phyloP scores from a whole-genome alignment of 2,797 vertebrate species.

The Cheirogaleus major region DNA sequence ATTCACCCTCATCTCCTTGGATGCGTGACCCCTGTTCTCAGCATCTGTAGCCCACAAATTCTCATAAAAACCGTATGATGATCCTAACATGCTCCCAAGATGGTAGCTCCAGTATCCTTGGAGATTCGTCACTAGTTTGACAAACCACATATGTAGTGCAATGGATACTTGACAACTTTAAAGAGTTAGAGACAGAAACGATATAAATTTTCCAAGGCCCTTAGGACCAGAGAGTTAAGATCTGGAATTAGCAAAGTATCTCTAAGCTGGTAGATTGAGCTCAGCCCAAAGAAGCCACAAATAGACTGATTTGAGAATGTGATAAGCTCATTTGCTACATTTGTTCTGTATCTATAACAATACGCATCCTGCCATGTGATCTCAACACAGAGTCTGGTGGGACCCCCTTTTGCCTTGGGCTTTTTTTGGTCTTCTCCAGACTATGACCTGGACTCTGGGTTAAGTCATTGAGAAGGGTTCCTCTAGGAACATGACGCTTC shows the following conservation, averaged over 20 bases:
- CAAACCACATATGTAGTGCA: neutral
- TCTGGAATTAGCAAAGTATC: neutral
- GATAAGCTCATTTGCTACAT: neutral
- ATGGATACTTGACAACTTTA: neutral
- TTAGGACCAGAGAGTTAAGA: neutral
- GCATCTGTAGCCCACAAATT: neutral
- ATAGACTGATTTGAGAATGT: fast-evolving
- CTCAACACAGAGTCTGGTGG: neutral
- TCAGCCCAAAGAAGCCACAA: neutral
- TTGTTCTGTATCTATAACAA: no score
- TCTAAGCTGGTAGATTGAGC: neutral
- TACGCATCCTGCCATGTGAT: neutral
- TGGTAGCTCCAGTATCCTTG: neutral
- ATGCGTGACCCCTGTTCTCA: neutral
- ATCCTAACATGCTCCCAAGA: neutral
- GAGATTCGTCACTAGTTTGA: neutral
- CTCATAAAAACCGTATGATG: neutral
- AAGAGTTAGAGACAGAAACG: neutral
- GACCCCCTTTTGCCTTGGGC: neutral
- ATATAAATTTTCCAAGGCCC: neutral
- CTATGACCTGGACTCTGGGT: neutral
- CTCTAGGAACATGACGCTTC: neutral
- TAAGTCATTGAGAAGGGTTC: conserved; percentile 5
- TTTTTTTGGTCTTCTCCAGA: neutral
- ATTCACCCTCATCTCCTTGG: neutral